A percentile compares a stretch with the other conserved stretches of the same genome.
Conservation (phyloP, 2,888 invertebrate species). For the Ormyrus thymus region DNA sequence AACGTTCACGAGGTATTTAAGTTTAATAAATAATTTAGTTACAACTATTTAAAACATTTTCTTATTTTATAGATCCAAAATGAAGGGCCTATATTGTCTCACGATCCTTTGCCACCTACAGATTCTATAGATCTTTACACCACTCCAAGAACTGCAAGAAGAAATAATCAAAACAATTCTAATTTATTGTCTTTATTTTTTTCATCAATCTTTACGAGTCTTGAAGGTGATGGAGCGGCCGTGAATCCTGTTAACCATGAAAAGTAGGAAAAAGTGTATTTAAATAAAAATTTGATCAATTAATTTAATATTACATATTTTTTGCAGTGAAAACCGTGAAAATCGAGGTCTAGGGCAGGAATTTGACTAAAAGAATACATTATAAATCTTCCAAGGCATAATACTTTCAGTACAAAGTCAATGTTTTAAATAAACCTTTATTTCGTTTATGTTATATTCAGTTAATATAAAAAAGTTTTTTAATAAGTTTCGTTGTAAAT, state of each 20-base stretch:
- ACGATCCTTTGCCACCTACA: slow-evolving; percentile 87
- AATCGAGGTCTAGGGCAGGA: slow-evolving; percentile 29
- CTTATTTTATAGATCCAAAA: slow-evolving; percentile 75
- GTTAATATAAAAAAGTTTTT: neutral
- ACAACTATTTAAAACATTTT: neutral
- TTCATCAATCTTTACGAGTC: slow-evolving; percentile 84
- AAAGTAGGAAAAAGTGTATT: slow-evolving; percentile 36
- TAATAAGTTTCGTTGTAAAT: slow-evolving; percentile 42
- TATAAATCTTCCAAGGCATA: slow-evolving; percentile 20
- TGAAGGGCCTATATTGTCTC: slow-evolving; percentile 81
- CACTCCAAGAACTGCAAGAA: slow-evolving; percentile 72
- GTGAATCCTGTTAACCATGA: slow-evolving; percentile 53
- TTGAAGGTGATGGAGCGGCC: slow-evolving; percentile 73
- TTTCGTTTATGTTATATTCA: neutral
- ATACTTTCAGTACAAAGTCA: slow-evolving; percentile 33
- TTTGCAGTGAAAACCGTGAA: slow-evolving; percentile 56
- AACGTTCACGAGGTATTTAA: slow-evolving; percentile 77
- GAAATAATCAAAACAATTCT: slow-evolving; percentile 62
- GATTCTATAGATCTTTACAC: slow-evolving; percentile 85
- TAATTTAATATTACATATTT: slow-evolving; percentile 20
- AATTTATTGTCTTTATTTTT: slow-evolving; percentile 76
- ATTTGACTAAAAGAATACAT: slow-evolving; percentile 43
- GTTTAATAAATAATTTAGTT: neutral
- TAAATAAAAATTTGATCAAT: slow-evolving; percentile 7
- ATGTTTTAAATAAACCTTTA: slow-evolving; percentile 28